A percentile compares a stretch with the other conserved stretches of the same genome.
phyloP scores from a whole-genome alignment of 1,140 invertebrate genomes.

The Cepaea nemoralis region DNA sequence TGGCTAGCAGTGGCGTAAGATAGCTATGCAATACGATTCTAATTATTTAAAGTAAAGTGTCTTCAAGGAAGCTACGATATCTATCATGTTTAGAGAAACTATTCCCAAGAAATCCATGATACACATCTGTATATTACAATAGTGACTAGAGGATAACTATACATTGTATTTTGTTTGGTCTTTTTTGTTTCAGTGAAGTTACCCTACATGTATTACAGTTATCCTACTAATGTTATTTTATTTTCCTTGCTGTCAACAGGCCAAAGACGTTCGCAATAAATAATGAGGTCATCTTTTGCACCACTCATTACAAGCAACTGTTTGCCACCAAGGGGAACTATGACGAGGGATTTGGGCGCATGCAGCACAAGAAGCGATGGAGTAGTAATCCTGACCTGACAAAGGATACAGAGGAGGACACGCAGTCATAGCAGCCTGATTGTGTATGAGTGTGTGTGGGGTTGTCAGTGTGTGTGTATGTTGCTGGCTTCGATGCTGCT shows the following conservation, averaged over 20 bases:
- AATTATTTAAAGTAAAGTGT: too few relatives aligned
- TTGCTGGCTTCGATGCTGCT: too few relatives aligned
- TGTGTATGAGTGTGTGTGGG: neutral
- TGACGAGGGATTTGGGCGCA: slow-evolving; percentile 81
- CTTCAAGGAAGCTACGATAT: too few relatives aligned
- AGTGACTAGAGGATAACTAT: too few relatives aligned
- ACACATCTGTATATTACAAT: too few relatives aligned
- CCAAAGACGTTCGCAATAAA: slow-evolving; percentile 84
- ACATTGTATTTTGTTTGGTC: too few relatives aligned
- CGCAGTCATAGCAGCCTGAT: neutral
- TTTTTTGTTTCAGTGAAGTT: too few relatives aligned
- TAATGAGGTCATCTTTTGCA: slow-evolving; percentile 83
- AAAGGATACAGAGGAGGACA: slow-evolving; percentile 21
- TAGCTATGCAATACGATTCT: too few relatives aligned
- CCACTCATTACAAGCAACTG: slow-evolving; percentile 85
- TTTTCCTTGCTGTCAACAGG: slow-evolving; percentile 71
- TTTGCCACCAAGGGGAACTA: slow-evolving; percentile 89
- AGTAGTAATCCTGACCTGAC: slow-evolving; percentile 50
- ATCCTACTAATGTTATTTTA: neutral
- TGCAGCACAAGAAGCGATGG: slow-evolving; percentile 74
- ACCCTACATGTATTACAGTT: too few relatives aligned
- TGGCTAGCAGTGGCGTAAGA: too few relatives aligned
- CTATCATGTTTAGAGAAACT: too few relatives aligned
- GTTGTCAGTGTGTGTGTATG: neutral
- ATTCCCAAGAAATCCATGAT: too few relatives aligned